Evolutionary conservation across 2,113 vertebrate genomes (phyloP), one percentile per base, ranked within the genome.

Genomic region (Himantopus leucocephalus): DNA sequence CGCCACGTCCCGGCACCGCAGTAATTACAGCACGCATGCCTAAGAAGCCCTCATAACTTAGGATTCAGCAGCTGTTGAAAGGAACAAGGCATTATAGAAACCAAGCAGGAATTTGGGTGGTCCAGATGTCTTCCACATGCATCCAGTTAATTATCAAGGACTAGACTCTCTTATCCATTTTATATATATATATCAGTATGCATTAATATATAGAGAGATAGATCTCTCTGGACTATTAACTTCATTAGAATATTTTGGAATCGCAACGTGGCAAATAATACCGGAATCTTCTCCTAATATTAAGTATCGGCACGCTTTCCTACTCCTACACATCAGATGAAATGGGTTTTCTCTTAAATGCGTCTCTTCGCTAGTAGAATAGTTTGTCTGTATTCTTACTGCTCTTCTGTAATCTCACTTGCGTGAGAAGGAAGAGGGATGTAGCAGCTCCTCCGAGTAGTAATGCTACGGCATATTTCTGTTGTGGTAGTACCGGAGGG

Each of bases 61-160:
- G 71, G 53, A 32, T 58, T 73, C 78, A 53, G 60, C 53, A 56
- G 75, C 41, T 45, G 66, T 56, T 85, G 66, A 68, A 90, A 82
- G 48, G 85, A 90, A 9, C 22, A 63, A 55, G 39, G 62, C 17
- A 22, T 35, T 41, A n/a, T 3, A n/a, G 64, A 82, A 86, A 71
- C 12, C 35, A 30, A 52, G 37, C 24, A 55, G 78, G 82, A 94
- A 92, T 70, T 39, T 55, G 63, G 71, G 92, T 88, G 72, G 88
- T 84, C 90, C 93, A 93, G 55, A 84, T 95, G 90, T 91, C 32
- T 90, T 78, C 82, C 85, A 74, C 45, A 27, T 62, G 50, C 23
- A 67, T 37, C 14, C 53, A 64, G 8, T 58, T 85, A 85, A 77
- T 88, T 80, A 70, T 15, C 14, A 73, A 70, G 34, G 62, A 39